Conservation (phyloP, 2,888 invertebrate genomes). For the Pollenia labialis region DNA sequence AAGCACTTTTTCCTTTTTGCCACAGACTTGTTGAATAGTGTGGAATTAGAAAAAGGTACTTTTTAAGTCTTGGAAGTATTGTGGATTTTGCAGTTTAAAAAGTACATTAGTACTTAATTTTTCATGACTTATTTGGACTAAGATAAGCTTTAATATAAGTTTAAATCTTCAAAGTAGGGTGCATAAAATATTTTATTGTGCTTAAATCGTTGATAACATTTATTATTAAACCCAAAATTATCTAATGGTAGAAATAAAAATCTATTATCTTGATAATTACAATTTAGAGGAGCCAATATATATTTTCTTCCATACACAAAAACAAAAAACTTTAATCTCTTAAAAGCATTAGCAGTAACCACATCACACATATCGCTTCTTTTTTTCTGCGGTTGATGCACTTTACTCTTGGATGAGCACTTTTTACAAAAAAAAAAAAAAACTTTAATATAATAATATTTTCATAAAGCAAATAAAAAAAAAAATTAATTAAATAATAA, state of each 20-base stretch:
- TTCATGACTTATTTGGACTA: too few relatives aligned
- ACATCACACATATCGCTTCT: constrained; percentile 33
- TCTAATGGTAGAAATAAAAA: constrained; percentile 49
- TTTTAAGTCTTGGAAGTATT: too few relatives aligned
- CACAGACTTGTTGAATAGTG: too few relatives aligned
- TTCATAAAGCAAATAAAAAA: constrained; percentile 33
- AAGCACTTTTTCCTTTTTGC: too few relatives aligned
- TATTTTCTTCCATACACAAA: not conserved
- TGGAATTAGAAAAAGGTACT: too few relatives aligned
- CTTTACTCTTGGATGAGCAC: constrained; percentile 82
- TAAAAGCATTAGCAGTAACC: constrained; percentile 21
- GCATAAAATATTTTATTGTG: not conserved
- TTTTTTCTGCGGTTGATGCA: constrained; percentile 80
- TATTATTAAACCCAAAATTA: constrained; percentile 47
- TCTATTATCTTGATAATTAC: constrained; percentile 15
- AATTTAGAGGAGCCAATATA: constrained; percentile 23
- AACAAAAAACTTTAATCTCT: constrained; percentile 44
- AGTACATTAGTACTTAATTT: too few relatives aligned
- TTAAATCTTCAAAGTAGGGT: not conserved
- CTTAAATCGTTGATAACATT: constrained; percentile 38
- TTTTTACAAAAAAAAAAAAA: constrained; percentile 41
- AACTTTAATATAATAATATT: constrained; percentile 26
- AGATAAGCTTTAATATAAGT: not conserved
- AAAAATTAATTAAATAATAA: constrained; percentile 69
- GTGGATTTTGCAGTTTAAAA: too few relatives aligned